Conservation (phyloP, 2,888 invertebrate species). For the Andrena haemorrhoa region DNA sequence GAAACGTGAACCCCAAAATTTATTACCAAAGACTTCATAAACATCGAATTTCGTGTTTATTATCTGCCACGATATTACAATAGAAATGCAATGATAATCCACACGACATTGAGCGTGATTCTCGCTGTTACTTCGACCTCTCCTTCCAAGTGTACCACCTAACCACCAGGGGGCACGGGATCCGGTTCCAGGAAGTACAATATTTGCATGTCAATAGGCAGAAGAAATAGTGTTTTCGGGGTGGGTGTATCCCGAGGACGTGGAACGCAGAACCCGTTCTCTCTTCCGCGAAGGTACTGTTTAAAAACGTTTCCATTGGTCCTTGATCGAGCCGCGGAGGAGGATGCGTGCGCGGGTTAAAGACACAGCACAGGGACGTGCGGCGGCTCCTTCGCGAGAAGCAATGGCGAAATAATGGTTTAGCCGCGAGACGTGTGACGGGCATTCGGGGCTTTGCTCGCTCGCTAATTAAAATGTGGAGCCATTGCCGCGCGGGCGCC, state of each 20-base stretch:
- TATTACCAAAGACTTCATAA: not conserved
- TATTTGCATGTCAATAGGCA: constrained; percentile 1
- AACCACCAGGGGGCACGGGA: not conserved
- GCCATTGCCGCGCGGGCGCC: constrained; percentile 37
- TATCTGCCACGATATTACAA: not conserved
- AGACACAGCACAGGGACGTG: constrained; percentile 72
- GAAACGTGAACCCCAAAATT: not conserved
- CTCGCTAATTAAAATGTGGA: constrained; percentile 70
- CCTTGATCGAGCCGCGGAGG: constrained; percentile 70
- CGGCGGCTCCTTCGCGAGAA: constrained; percentile 30
- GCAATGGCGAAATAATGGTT: constrained; percentile 59
- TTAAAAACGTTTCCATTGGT: constrained; percentile 75
- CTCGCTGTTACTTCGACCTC: not conserved
- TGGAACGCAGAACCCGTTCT: constrained; percentile 65
- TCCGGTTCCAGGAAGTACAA: not conserved
- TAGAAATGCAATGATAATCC: not conserved
- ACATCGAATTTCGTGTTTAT: not conserved
- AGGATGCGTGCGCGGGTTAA: constrained; percentile 68
- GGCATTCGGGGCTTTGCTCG: constrained; percentile 47
- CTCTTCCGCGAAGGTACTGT: constrained; percentile 67
- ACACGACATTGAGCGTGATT: not conserved
- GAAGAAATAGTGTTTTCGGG: constrained; percentile 4
- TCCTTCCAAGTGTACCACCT: not conserved
- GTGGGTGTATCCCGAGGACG: not conserved
- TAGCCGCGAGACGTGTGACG: constrained; percentile 58